Evolutionary conservation across 92 coral and sea anemone species (phyloP).

Genomic region (Zoanthus gigantus): DNA sequence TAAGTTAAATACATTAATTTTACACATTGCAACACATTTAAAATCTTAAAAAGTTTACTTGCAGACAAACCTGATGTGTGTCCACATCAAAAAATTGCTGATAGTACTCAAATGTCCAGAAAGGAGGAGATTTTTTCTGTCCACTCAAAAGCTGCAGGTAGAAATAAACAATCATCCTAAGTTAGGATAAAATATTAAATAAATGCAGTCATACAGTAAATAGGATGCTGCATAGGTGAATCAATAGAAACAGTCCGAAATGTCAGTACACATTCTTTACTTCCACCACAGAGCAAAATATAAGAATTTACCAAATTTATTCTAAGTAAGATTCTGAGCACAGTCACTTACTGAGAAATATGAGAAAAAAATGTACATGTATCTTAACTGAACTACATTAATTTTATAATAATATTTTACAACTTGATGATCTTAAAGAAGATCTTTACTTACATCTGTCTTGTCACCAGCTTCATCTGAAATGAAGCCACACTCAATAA

Average conservation of each 20-base stretch:
- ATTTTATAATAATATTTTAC: background rate
- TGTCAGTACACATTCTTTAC: too few relatives aligned
- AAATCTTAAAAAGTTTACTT: background rate
- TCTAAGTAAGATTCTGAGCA: too few relatives aligned
- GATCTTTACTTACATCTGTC: conserved; percentile 17
- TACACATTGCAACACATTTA: background rate
- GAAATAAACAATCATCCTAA: too few relatives aligned
- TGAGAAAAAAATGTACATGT: too few relatives aligned
- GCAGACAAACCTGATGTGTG: conserved; percentile 86
- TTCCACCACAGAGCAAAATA: too few relatives aligned
- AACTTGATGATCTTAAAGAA: background rate
- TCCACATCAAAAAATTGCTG: conserved; percentile 99
- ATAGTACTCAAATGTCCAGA: conserved; percentile 98
- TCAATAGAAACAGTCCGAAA: too few relatives aligned
- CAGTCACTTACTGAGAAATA: too few relatives aligned
- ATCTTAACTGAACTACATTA: too few relatives aligned
- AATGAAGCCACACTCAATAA: background rate
- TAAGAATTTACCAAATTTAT: too few relatives aligned
- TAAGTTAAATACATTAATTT: too few relatives aligned
- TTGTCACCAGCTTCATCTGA: conserved; percentile 23
- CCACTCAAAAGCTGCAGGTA: conserved; percentile 78
- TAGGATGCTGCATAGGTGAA: too few relatives aligned
- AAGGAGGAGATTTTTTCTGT: conserved; percentile 92
- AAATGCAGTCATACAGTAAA: background rate
- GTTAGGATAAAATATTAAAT: background rate